Evolutionary conservation across 2,113 vertebrate genomes (phyloP).

Genomic region (Clinocottus analis): DNA sequence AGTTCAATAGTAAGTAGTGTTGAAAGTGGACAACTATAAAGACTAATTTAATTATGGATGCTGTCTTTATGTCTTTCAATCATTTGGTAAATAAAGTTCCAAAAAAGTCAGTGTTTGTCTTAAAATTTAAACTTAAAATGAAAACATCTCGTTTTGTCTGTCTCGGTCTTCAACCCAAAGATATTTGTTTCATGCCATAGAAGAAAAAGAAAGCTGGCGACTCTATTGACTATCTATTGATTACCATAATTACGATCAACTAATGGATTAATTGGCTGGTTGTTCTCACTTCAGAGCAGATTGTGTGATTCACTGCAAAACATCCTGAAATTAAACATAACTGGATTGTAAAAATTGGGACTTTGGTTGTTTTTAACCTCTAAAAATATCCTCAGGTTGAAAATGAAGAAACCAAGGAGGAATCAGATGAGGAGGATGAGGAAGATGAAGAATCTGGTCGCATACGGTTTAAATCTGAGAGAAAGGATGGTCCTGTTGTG

Average conservation of each 20-base stretch:
- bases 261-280: not conserved
- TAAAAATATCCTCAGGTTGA: conserved; percentile 77
- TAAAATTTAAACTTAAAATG: no score
- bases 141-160: not conserved
- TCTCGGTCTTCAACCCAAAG: not conserved
- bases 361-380: not conserved
- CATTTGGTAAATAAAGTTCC: not conserved
- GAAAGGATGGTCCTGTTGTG: conserved; percentile 93
- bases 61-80: not conserved
- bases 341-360: not conserved
- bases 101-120: not conserved
- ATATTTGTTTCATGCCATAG: not conserved
- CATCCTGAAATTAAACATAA: not conserved
- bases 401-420: conserved; percentile 90
- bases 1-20: no score
- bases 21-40: not conserved
- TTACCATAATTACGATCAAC: not conserved
- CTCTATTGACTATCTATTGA: not conserved
- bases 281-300: not conserved
- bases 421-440: conserved; percentile 92
- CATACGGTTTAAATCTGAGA: conserved; percentile 94
- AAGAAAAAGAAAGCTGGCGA: not conserved
- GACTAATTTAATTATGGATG: not conserved
- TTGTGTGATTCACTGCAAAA: not conserved
- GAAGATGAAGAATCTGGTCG: conserved; percentile 93